Evolutionary conservation across 2,797 vertebrate genomes (phyloP).

Genomic region (Urophycis tenuis): DNA sequence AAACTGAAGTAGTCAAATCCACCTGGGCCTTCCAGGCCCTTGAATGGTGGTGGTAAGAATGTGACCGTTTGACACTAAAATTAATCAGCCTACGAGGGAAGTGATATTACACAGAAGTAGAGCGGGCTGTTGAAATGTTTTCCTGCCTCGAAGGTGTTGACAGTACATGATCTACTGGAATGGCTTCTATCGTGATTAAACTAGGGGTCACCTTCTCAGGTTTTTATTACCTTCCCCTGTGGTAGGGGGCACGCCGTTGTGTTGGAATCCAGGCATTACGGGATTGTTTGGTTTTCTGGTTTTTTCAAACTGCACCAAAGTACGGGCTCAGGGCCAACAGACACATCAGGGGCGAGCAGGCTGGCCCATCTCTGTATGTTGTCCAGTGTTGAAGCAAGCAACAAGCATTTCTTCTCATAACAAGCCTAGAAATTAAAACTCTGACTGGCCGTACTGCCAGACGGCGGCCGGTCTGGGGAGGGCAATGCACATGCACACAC

Average conservation of each 20-base stretch:
- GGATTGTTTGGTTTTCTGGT: background rate
- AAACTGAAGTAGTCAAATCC: background rate
- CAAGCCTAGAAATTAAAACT: slow-evolving; percentile 1
- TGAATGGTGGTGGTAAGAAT: background rate
- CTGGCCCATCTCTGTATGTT: background rate
- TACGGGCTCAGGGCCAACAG: background rate
- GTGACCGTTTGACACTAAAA: background rate
- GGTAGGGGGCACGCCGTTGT: background rate
- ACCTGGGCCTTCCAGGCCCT: background rate
- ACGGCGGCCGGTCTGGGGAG: background rate
- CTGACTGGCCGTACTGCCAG: background rate
- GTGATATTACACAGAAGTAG: background rate
- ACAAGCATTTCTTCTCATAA: slow-evolving; percentile 1
- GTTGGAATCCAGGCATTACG: background rate
- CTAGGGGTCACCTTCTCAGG: background rate
- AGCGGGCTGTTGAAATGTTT: background rate
- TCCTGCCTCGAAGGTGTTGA: background rate
- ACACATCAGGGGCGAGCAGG: background rate
- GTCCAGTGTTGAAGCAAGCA: background rate
- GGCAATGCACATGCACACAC: background rate
- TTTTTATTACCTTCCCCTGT: background rate
- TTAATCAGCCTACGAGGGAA: background rate
- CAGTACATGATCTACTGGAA: background rate
- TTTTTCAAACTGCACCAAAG: background rate
- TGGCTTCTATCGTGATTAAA: background rate